These are phyloP conservation scores for Catocala sponsa DNA, from an alignment of 2,888 invertebrate species.

Conservation along the genomic window DNA sequence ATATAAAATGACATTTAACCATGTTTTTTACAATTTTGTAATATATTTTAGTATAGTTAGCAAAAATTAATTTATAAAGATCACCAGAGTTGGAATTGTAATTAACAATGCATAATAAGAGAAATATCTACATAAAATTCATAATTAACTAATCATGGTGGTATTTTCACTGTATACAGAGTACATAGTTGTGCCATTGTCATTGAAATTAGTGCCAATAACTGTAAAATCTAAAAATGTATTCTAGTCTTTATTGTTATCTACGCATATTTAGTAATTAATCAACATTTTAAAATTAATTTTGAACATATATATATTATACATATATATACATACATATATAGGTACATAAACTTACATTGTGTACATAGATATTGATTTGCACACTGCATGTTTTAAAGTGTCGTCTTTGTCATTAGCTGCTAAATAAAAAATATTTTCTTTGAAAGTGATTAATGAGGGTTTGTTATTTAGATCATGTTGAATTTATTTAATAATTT, in stretches of 20 bases:
- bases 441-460: slow-evolving; percentile 56
- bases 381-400: slow-evolving; percentile 77
- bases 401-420: slow-evolving; percentile 66
- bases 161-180: slow-evolving; percentile 71
- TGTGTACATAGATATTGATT: slow-evolving; percentile 79
- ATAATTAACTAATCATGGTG: slow-evolving; percentile 51
- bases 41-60: slow-evolving; percentile 82
- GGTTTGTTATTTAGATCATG: slow-evolving; percentile 62
- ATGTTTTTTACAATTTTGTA: slow-evolving; percentile 82
- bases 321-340: slow-evolving; percentile 59
- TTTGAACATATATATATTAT: slow-evolving; percentile 72
- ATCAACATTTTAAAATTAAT: slow-evolving; percentile 83
- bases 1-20: slow-evolving; percentile 72
- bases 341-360: slow-evolving; percentile 69
- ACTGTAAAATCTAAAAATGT: slow-evolving; percentile 86
- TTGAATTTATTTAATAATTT: slow-evolving; percentile 59
- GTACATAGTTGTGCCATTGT: slow-evolving; percentile 85
- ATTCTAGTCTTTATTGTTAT: slow-evolving; percentile 89
- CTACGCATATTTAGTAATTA: slow-evolving; percentile 85
- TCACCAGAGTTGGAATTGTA: slow-evolving; percentile 69
- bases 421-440: slow-evolving; percentile 58
- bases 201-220: slow-evolving; percentile 87
- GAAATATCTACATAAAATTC: slow-evolving; percentile 48
- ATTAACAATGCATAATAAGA: slow-evolving; percentile 65
- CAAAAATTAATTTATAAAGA: slow-evolving; percentile 75